These are phyloP conservation scores for Stratiolaelaps scimitus DNA, from an alignment of 1,140 invertebrate species.

Conservation along the genomic window DNA sequence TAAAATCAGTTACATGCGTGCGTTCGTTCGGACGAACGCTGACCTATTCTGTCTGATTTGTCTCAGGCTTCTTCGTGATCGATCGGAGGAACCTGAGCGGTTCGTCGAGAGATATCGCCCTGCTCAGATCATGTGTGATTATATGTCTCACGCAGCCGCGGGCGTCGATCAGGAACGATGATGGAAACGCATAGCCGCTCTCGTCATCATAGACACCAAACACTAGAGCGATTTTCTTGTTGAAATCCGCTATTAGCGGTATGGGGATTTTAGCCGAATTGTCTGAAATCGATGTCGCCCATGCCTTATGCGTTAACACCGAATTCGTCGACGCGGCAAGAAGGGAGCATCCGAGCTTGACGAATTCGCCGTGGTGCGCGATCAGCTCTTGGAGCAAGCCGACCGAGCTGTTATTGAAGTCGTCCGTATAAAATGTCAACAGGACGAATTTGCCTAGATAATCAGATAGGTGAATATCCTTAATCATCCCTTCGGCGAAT, in stretches of 20 bases:
- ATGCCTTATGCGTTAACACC: constrained; percentile 10
- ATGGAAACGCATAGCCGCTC: constrained; percentile 2
- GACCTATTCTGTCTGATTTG: no score
- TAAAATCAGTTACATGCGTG: no score
- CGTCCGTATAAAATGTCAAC: constrained; percentile 17
- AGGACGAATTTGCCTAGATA: constrained; percentile 15
- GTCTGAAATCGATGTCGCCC: constrained; percentile 11
- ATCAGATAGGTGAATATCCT: constrained; percentile 3
- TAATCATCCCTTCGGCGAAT: background rate
- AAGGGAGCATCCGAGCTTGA: background rate
- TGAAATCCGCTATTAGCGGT: constrained; percentile 1
- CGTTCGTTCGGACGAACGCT: no score
- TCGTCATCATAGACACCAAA: constrained; percentile 22
- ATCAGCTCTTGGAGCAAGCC: constrained; percentile 12
- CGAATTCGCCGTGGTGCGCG: background rate
- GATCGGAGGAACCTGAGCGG: background rate
- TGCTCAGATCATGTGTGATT: background rate
- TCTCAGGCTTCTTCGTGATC: background rate
- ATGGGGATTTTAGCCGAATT: constrained; percentile 18
- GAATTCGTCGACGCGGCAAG: constrained; percentile 13
- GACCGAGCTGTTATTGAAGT: constrained; percentile 20
- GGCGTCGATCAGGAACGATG: constrained; percentile 14
- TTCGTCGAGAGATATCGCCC: background rate
- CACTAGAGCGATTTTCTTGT: background rate
- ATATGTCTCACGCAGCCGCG: constrained; percentile 4